Percentiles rank a stretch among this genome's conserved stretches.
These are phyloP conservation scores for Phoebastria nigripes DNA, from an alignment of 2,797 vertebrate genomes.

Conservation along the genomic window DNA sequence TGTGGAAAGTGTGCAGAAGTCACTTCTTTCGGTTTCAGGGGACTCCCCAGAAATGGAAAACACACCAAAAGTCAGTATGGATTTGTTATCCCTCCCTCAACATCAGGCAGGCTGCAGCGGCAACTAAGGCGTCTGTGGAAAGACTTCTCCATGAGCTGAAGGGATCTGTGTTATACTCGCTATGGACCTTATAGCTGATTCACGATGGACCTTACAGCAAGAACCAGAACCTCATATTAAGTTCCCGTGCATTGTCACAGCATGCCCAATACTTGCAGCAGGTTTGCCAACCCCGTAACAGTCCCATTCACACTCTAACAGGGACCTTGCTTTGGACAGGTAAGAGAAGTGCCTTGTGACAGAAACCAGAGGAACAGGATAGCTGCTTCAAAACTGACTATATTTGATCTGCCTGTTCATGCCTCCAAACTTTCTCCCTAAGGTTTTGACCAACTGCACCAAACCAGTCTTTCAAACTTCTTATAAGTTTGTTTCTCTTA, in stretches of 20 bases:
- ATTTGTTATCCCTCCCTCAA: background rate
- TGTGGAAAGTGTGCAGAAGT: background rate
- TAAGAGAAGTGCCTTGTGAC: background rate
- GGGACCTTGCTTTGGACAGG: background rate
- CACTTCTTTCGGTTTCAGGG: background rate
- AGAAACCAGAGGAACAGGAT: background rate
- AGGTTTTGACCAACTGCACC: background rate
- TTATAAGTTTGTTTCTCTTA: background rate
- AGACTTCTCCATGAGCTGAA: background rate
- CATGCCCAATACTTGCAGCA: background rate
- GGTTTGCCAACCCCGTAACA: background rate
- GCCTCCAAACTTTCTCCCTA: background rate
- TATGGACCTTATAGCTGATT: background rate
- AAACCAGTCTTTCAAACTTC: background rate
- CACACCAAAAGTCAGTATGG: background rate
- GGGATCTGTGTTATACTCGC: background rate
- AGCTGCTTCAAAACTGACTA: background rate
- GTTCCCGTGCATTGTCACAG: background rate
- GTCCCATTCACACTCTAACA: background rate
- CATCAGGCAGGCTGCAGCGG: background rate
- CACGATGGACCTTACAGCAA: background rate
- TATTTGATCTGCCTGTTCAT: background rate
- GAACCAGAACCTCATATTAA: background rate
- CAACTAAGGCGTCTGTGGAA: background rate
- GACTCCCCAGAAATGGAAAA: conserved; percentile 13